These are phyloP conservation scores for Ctenopoma kingsleyae DNA, from an alignment of 2,797 vertebrate species.

Conservation along the genomic window DNA sequence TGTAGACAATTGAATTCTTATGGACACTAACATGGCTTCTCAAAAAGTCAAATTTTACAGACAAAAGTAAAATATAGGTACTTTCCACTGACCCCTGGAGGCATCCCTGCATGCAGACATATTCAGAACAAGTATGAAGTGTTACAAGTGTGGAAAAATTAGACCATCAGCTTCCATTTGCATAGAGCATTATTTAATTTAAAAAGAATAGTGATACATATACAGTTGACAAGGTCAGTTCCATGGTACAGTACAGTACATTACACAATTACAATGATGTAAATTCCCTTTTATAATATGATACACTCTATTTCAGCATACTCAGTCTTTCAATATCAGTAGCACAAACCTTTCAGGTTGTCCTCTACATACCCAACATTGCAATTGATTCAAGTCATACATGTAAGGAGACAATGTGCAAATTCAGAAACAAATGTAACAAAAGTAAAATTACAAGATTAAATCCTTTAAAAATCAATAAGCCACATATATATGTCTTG, in stretches of 20 bases:
- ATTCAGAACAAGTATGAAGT: not conserved
- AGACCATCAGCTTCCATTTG: constrained; percentile 44
- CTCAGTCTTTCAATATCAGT: constrained; percentile 37
- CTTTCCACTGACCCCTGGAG: not conserved
- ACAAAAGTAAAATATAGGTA: too few relatives aligned
- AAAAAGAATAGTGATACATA: constrained; percentile 78
- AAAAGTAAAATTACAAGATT: constrained; percentile 41
- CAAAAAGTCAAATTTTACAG: too few relatives aligned
- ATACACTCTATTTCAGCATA: constrained; percentile 58
- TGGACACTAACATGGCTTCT: too few relatives aligned
- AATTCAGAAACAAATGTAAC: constrained; percentile 53
- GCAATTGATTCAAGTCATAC: constrained; percentile 53
- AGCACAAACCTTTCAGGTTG: constrained; percentile 41
- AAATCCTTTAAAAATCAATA: constrained; percentile 32
- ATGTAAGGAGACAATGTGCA: constrained; percentile 66
- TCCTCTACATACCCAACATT: constrained; percentile 46
- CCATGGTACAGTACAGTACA: constrained; percentile 76
- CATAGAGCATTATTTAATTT: constrained; percentile 83
- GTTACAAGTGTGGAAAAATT: not conserved
- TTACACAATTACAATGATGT: constrained; percentile 72
- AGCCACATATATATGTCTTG: constrained; percentile 22
- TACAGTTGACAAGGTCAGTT: constrained; percentile 77
- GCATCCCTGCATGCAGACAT: not conserved
- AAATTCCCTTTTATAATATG: constrained; percentile 80
- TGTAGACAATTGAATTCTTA: too few relatives aligned